phyloP scores from a whole-genome alignment of 2,797 vertebrate genomes.

The Karalla daura region DNA sequence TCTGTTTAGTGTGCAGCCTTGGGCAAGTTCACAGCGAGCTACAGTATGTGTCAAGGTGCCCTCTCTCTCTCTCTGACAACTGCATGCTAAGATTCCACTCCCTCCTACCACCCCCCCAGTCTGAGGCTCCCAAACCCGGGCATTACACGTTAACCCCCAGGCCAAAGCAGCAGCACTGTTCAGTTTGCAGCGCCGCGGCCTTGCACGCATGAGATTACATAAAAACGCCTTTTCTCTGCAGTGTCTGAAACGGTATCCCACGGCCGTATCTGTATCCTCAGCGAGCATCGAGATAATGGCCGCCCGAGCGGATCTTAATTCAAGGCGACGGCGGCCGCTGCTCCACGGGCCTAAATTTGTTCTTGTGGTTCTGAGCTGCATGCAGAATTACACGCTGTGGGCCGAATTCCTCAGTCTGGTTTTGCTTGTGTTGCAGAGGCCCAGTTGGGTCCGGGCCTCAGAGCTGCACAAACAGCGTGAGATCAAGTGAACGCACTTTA shows the following conservation, averaged over 20 bases:
- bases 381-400: slow-evolving; percentile 49
- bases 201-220: background rate
- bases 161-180: background rate
- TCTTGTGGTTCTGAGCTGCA: slow-evolving; percentile 29
- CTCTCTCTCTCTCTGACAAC: slow-evolving; percentile 73
- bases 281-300: slow-evolving; percentile 20
- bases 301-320: slow-evolving; percentile 35
- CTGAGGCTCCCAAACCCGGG: slow-evolving; percentile 36
- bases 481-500: slow-evolving; percentile 49
- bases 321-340: slow-evolving; percentile 45
- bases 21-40: slow-evolving; percentile 67
- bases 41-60: slow-evolving; percentile 77
- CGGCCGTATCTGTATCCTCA: slow-evolving; percentile 21
- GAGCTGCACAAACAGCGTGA: slow-evolving; percentile 14
- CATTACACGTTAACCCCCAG: slow-evolving; percentile 4
- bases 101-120: slow-evolving; percentile 50
- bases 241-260: slow-evolving; percentile 1
- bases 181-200: background rate
- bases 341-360: slow-evolving; percentile 24
- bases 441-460: slow-evolving; percentile 33
- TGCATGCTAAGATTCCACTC: slow-evolving; percentile 67
- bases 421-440: slow-evolving; percentile 59
- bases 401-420: slow-evolving; percentile 55
- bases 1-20: slow-evolving; percentile 62
- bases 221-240: slow-evolving; percentile 9